A percentile compares a stretch with the other conserved stretches of the same genome.
These are phyloP conservation scores for Gavialis gangeticus DNA, from an alignment of 2,113 vertebrate genomes.

Conservation along the genomic window DNA sequence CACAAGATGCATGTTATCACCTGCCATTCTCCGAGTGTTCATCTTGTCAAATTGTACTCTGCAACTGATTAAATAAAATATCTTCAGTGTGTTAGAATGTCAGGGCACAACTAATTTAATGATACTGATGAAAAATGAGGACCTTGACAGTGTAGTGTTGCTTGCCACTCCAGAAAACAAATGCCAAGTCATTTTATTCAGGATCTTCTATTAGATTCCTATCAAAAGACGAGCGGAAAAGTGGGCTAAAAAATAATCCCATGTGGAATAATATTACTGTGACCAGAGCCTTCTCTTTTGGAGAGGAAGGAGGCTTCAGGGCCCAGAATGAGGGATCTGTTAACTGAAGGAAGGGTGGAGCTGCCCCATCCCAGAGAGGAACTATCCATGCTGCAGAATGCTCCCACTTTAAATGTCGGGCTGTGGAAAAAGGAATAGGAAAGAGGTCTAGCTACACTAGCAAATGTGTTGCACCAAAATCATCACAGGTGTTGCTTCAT, in stretches of 20 bases:
- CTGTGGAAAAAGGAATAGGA: background rate
- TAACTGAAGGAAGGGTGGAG: background rate
- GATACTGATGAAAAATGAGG: constrained; percentile 50
- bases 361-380: background rate
- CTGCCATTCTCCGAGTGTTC: constrained; percentile 3
- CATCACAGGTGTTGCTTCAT: background rate
- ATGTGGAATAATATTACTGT: background rate
- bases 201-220: constrained; percentile 65
- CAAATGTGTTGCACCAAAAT: background rate
- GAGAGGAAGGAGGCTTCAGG: background rate
- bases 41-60: constrained; percentile 40
- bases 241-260: background rate
- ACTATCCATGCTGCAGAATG: background rate
- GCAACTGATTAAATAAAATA: constrained; percentile 45
- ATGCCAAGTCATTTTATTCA: constrained; percentile 69
- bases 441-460: background rate
- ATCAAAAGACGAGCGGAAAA: background rate
- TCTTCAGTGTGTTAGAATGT: constrained; percentile 33
- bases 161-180: constrained; percentile 62
- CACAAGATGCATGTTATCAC: background rate
- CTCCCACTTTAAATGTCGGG: background rate
- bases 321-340: background rate
- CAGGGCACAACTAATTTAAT: constrained; percentile 46
- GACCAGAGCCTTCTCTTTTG: background rate
- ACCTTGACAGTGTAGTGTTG: constrained; percentile 47